phyloP scores from a whole-genome alignment of 2,113 vertebrate species.

The Corythoichthys intestinalis region DNA sequence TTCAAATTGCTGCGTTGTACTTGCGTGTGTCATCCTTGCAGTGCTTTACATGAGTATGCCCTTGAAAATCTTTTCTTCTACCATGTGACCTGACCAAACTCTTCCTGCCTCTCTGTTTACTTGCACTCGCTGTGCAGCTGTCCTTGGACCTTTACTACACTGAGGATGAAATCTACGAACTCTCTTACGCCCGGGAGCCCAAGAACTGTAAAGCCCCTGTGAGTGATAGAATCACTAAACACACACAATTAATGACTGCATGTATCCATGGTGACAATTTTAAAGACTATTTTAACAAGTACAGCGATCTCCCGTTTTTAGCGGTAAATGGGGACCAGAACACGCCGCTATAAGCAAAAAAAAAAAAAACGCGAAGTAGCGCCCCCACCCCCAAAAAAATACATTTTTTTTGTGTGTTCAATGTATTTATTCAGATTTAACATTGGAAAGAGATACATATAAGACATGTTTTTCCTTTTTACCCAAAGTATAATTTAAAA shows the following conservation, averaged over 20 bases:
- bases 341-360: no score
- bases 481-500: no score
- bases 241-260: neutral
- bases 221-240: constrained; percentile 52
- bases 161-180: constrained; percentile 94
- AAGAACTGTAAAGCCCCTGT: constrained; percentile 86
- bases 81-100: constrained; percentile 27
- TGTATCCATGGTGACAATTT: neutral
- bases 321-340: no score
- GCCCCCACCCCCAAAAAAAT: no score
- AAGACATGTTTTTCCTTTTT: no score
- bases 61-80: constrained; percentile 48
- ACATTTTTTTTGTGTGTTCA: no score
- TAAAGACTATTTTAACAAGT: neutral
- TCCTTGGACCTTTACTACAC: constrained; percentile 95
- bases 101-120: constrained; percentile 14
- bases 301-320: neutral
- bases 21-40: constrained; percentile 5
- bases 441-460: no score
- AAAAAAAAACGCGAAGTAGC: no score
- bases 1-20: constrained; percentile 40
- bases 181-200: constrained; percentile 90
- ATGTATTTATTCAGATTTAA: no score
- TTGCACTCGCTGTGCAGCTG: constrained; percentile 68
- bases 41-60: constrained; percentile 23